A percentile compares a stretch with the other conserved stretches of the same genome.
Evolutionary conservation across 2,888 invertebrate genomes (phyloP).

Genomic region (Hydriomena furcata): DNA sequence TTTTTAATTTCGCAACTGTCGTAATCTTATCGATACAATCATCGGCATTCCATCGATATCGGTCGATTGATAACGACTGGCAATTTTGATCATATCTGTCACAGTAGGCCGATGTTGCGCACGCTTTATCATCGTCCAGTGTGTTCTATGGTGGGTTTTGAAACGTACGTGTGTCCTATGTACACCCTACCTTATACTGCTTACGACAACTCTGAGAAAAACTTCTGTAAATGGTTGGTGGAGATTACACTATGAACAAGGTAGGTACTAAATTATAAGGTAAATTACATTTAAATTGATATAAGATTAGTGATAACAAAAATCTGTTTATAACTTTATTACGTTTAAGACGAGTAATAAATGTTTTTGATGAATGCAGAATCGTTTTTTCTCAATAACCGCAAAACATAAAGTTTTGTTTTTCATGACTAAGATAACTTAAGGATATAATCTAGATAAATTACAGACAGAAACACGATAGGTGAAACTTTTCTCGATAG

Average conservation of each 20-base stretch:
- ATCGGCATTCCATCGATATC: constrained; percentile 28
- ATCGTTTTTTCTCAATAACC: too few species aligned
- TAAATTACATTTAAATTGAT: neutral
- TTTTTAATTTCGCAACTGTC: constrained; percentile 17
- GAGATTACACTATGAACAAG: constrained; percentile 64
- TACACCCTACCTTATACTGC: constrained; percentile 23
- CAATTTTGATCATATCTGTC: constrained; percentile 13
- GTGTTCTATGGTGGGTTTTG: constrained; percentile 19
- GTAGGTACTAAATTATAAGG: constrained; percentile 29
- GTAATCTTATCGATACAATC: constrained; percentile 26
- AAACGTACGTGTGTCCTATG: constrained; percentile 40
- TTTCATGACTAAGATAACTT: too few species aligned
- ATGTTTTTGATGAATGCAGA: too few species aligned
- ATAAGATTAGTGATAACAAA: neutral
- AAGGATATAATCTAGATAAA: too few species aligned
- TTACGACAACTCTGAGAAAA: constrained; percentile 43
- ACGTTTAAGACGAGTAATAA: too few species aligned
- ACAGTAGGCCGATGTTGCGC: constrained; percentile 13
- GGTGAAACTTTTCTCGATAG: too few species aligned
- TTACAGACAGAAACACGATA: too few species aligned
- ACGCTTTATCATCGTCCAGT: constrained; percentile 5
- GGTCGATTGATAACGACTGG: constrained; percentile 25
- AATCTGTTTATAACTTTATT: too few species aligned
- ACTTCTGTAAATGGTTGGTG: constrained; percentile 57
- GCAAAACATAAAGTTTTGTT: too few species aligned